Evolutionary conservation across 2,888 invertebrate species (phyloP), one percentile per base, ranked within the genome.

Genomic region (Odiellus spinosus): DNA sequence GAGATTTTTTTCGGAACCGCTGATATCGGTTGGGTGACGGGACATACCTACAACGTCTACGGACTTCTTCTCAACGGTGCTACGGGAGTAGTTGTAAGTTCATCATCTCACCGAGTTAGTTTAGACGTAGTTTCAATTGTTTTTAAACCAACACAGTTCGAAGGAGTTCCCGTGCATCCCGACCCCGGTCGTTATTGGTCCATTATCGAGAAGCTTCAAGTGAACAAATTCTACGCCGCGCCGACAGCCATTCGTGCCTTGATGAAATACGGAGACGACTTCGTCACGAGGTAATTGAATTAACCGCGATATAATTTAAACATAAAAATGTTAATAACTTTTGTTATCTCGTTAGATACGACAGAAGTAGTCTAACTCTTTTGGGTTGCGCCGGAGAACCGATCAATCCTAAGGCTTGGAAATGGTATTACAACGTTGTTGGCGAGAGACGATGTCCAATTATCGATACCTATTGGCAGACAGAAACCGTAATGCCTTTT

Each of bases 401-500:
- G 0, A 98, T 98, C 55, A 98, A 98, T 67, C 83, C 93, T 0
- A 95, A 95, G 66, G 95, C 95, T 0, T 96, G 95, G 95, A 66
- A 82, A 42, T 96, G 95, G 95, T 95, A 91, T 67, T 81, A 90
- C 65, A 58, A 60, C 45, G 64, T 69, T 57, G 62, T 64, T 6
- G 69, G 74, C 12, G 63, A 70, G 40, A 58, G 61, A 15, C 59
- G 62, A 8, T 72, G 71, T 67, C 86, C 93, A 46, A 82, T 99
- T 61, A 87, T 85, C 0, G 98, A 99, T 64, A 99, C 98, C 0
- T 98, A 91, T 70, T 98, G 96, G 96, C 98, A 98, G 71, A 98
- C 98, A 1, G 98, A 98, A 72, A 98, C 96, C 4, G 71, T 68
- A 58, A 57, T 60, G 47, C 12, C 3, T 33, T 15, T 12, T 40